Evolutionary conservation across 2,797 vertebrate species (phyloP), one percentile per base, ranked within the genome.

Genomic region (Rallus crepitans): DNA sequence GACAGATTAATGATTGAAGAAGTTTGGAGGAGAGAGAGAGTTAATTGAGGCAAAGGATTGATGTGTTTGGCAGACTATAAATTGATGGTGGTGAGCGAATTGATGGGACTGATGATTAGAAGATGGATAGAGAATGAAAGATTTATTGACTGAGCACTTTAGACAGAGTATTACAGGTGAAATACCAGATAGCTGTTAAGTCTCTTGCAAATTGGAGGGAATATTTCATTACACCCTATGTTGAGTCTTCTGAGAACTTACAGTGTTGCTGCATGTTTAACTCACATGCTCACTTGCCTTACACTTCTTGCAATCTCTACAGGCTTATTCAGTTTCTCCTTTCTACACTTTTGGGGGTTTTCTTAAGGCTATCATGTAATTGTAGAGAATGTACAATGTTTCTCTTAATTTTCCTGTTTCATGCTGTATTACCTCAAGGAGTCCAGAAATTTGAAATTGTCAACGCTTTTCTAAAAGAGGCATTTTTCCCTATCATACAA

Each of bases 41-140:
- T 76, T 95, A 93, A 93, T 77, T 88, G 37, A 90, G 55, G 59
- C 33, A 73, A 93, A 93, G 11, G 31, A 93, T 4, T 93, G 69
- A 91, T 87, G 55, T 33, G n/a, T 90, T 93, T 75, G 76, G 47
- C 65, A 86, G 63, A 76, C 37, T 69, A 68, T 55, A 93, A 95
- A 75, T 45, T 82, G 61, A 71, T 19, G 33, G 15, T 56, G 28
- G 57, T 47, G 19, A 85, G 57, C 78, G 12, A 78, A 57, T 30
- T 89, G 65, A 81, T 91, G 42, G 33, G 27, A 39, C 50, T 55
- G 19, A 69, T 65, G 55, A 87, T 72, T 63, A 89, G 55, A 63
- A 70, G 84, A 92, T 39, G 80, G 61, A 72, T 50, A 69, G 30
- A 35, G 61, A 90, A 63, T 53, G 31, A 92, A 79, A 93, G 89